These are phyloP conservation scores for Celastrina argiolus DNA, from an alignment of 2,888 invertebrate species.

Conservation along the genomic window DNA sequence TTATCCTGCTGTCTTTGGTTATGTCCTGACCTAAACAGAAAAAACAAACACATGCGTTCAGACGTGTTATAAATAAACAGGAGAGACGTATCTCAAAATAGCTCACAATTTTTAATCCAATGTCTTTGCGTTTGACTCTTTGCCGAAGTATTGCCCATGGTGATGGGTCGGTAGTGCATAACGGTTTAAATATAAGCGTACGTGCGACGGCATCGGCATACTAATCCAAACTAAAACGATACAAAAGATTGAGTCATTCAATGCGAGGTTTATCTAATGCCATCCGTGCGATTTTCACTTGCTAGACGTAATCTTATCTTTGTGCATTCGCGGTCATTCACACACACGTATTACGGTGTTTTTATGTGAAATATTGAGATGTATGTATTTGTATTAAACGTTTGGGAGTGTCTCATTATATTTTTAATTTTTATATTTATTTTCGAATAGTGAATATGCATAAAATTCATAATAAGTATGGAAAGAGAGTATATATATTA, in stretches of 20 bases:
- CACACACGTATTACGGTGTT: neutral
- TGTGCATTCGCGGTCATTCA: neutral
- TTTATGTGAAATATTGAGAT: neutral
- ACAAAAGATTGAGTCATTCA: slow-evolving; percentile 53
- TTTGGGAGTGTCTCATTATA: too few relatives aligned
- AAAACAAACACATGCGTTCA: slow-evolving; percentile 39
- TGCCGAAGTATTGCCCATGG: slow-evolving; percentile 59
- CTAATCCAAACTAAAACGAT: slow-evolving; percentile 59
- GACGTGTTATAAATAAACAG: slow-evolving; percentile 50
- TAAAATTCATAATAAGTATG: too few relatives aligned
- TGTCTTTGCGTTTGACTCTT: slow-evolving; percentile 50
- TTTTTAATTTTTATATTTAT: too few relatives aligned
- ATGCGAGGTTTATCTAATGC: slow-evolving; percentile 61
- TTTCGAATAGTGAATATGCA: too few relatives aligned
- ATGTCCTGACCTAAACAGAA: slow-evolving; percentile 72
- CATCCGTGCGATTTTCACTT: slow-evolving; percentile 44
- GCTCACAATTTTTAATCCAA: slow-evolving; percentile 64
- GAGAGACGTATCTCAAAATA: slow-evolving; percentile 41
- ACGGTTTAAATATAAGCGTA: slow-evolving; percentile 39
- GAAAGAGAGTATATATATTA: too few relatives aligned
- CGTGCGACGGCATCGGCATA: slow-evolving; percentile 53
- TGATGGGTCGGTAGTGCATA: slow-evolving; percentile 48
- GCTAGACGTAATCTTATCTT: slow-evolving; percentile 22
- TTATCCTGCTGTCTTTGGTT: slow-evolving; percentile 73
- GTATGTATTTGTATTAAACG: too few relatives aligned